A percentile compares a stretch with the other conserved stretches of the same genome.
Evolutionary conservation across 2,113 vertebrate genomes (phyloP).

Genomic region (Larimichthys crocea): DNA sequence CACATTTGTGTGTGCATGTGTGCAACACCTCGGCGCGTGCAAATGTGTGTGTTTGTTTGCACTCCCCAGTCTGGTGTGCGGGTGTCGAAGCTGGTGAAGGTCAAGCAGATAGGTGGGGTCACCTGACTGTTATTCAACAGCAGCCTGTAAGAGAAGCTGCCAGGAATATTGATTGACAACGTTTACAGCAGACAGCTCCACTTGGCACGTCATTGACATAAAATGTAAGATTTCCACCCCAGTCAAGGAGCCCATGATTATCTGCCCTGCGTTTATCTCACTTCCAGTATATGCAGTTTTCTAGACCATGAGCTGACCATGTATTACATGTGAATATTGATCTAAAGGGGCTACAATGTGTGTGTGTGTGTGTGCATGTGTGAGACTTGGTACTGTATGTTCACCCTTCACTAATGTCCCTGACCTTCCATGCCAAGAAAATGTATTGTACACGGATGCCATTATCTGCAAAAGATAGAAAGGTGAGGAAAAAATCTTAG

Average conservation of each 20-base stretch:
- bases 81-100: conserved; percentile 64
- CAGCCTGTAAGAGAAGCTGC: conserved; percentile 48
- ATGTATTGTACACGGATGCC: conserved; percentile 1
- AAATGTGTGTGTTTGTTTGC: conserved; percentile 20
- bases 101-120: conserved; percentile 66
- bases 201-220: conserved; percentile 52
- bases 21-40: conserved; percentile 2
- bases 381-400: neutral
- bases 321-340: conserved; percentile 31
- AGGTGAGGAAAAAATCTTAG: neutral
- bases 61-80: conserved; percentile 34
- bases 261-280: conserved; percentile 55
- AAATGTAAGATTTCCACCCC: conserved; percentile 53
- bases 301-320: conserved; percentile 25
- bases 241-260: conserved; percentile 56
- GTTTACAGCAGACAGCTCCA: conserved; percentile 55
- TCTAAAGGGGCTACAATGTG: conserved; percentile 1
- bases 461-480: neutral
- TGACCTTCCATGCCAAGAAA: conserved; percentile 42
- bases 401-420: neutral
- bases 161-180: conserved; percentile 71
- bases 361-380: neutral
- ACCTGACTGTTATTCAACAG: conserved; percentile 60
- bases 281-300: conserved; percentile 5
- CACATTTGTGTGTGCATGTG: conserved; percentile 32